A percentile compares a stretch with the other conserved stretches of the same genome.
These are phyloP conservation scores for Symphodus melops DNA, from an alignment of 2,113 vertebrate species.

Conservation along the genomic window DNA sequence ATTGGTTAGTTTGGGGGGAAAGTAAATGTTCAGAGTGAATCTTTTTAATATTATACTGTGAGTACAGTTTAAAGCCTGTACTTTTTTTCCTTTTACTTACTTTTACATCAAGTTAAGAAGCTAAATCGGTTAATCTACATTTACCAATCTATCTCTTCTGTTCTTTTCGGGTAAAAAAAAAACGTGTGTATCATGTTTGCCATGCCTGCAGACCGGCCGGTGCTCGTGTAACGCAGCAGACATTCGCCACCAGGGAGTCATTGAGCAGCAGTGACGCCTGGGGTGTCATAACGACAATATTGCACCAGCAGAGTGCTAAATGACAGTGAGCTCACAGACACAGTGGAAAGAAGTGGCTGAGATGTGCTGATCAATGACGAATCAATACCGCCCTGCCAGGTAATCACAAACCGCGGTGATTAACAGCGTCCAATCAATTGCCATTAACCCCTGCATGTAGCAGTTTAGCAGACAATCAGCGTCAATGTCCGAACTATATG, in stretches of 20 bases:
- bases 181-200: background rate
- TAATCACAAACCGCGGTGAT: constrained; percentile 79
- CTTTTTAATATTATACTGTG: too few relatives aligned
- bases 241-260: constrained; percentile 64
- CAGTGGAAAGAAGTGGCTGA: constrained; percentile 49
- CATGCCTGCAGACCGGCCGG: constrained; percentile 8
- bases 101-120: too few relatives aligned
- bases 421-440: constrained; percentile 77
- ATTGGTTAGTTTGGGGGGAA: background rate
- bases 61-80: too few relatives aligned
- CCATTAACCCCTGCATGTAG: constrained; percentile 74
- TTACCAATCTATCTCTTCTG: background rate
- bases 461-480: constrained; percentile 62
- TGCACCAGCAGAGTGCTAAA: constrained; percentile 76
- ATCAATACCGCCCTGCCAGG: constrained; percentile 77
- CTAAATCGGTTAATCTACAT: too few relatives aligned
- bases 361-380: constrained; percentile 66
- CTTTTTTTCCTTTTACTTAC: too few relatives aligned
- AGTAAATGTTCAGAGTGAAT: background rate
- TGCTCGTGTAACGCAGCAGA: constrained; percentile 46
- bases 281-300: constrained; percentile 72
- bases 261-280: constrained; percentile 58
- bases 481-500: constrained; percentile 45
- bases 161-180: background rate
- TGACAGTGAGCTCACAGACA: constrained; percentile 75